Conservation (phyloP, 2,797 vertebrate species). For the Enteromius treurensis region DNA sequence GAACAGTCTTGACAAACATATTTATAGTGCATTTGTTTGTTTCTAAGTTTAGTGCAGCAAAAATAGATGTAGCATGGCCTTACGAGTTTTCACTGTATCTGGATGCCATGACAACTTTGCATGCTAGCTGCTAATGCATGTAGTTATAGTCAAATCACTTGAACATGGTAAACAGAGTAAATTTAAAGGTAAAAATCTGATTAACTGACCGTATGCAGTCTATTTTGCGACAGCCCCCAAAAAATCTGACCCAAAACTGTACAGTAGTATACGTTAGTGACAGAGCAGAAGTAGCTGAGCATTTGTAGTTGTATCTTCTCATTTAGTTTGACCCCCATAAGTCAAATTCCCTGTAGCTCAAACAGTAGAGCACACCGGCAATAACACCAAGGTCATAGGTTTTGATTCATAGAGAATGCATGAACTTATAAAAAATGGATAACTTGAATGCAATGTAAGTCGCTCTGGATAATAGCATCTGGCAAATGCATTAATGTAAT, state of each 20-base stretch:
- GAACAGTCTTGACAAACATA: background rate
- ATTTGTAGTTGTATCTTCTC: background rate
- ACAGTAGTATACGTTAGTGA: background rate
- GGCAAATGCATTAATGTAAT: conserved; percentile 19
- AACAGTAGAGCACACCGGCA: background rate
- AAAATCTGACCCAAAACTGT: background rate
- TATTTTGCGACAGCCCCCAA: background rate
- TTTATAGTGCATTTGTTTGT: background rate
- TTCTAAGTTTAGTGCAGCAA: background rate
- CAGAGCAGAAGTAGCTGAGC: background rate
- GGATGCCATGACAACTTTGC: background rate
- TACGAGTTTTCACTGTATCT: background rate
- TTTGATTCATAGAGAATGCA: conserved; percentile 34
- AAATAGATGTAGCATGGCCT: background rate
- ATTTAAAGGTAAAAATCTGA: background rate
- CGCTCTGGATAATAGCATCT: conserved; percentile 13
- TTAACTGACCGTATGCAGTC: background rate
- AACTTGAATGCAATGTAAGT: conserved; percentile 6
- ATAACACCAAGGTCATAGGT: conserved; percentile 18
- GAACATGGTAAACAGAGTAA: background rate
- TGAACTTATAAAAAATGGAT: conserved; percentile 24
- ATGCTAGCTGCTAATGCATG: background rate
- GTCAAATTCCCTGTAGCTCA: conserved; percentile 32
- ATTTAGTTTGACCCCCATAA: background rate
- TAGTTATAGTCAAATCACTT: background rate